These are phyloP conservation scores for Macquaria australasica DNA, from an alignment of 2,113 vertebrate genomes.

Conservation along the genomic window DNA sequence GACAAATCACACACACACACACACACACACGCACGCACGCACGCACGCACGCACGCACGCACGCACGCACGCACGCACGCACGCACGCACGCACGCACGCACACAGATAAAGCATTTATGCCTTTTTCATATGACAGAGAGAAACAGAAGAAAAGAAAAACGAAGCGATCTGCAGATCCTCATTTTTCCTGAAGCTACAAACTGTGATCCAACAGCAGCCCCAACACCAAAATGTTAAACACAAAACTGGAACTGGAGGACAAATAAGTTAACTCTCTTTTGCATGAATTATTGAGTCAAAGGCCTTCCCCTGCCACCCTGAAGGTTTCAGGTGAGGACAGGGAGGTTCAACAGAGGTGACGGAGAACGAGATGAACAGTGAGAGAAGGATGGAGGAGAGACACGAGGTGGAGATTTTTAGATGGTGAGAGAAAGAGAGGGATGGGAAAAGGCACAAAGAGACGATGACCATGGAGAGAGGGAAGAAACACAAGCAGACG, in stretches of 20 bases:
- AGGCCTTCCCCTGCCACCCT: background rate
- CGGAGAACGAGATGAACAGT: background rate
- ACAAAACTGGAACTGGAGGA: no score
- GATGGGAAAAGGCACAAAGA: background rate
- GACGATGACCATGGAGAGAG: no score
- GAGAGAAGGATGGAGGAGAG: background rate
- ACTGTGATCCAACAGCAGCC: no score
- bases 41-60: slow-evolving; percentile 15
- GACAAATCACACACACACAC: slow-evolving; percentile 15
- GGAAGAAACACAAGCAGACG: no score
- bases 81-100: background rate
- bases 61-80: slow-evolving; percentile 8
- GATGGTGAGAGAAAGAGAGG: background rate
- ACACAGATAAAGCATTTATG: background rate
- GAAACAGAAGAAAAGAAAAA: no score
- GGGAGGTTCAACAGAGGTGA: background rate
- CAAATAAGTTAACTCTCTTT: background rate
- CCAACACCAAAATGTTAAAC: no score
- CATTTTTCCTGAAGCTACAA: background rate
- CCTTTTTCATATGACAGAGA: no score
- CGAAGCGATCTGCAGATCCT: no score
- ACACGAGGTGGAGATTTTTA: no score
- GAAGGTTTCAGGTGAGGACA: background rate
- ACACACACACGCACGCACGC: slow-evolving; percentile 14
- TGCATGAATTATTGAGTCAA: slow-evolving; percentile 3